Percentiles rank a stretch among this genome's conserved stretches.
phyloP scores from a whole-genome alignment of 2,113 vertebrate genomes.

The Dolichotis patagonum region DNA sequence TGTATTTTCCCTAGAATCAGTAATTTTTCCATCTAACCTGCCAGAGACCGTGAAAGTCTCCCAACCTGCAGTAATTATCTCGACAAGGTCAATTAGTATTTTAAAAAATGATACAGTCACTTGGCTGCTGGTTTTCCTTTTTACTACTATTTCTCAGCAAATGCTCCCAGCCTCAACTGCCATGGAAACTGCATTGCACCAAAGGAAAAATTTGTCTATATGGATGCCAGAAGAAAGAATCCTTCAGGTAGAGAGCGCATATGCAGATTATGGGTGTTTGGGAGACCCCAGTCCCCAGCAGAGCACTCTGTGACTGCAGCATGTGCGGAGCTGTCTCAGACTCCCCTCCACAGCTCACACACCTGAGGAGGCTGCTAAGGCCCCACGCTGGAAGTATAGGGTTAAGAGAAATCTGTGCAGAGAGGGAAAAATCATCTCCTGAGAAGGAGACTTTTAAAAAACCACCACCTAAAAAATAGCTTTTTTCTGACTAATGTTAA shows the following conservation, averaged over 20 bases:
- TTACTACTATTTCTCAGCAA: slow-evolving; percentile 83
- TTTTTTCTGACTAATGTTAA: slow-evolving; percentile 44
- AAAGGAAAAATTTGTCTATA: slow-evolving; percentile 74
- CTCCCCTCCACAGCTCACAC: slow-evolving; percentile 17
- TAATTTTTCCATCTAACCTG: slow-evolving; percentile 79
- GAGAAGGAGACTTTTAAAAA: slow-evolving; percentile 48
- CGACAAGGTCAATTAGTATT: slow-evolving; percentile 87
- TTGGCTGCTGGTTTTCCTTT: slow-evolving; percentile 82
- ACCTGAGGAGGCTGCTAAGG: slow-evolving; percentile 59
- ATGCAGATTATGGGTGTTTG: slow-evolving; percentile 52
- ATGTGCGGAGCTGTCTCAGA: background rate
- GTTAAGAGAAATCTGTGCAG: slow-evolving; percentile 43
- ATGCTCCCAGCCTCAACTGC: slow-evolving; percentile 78
- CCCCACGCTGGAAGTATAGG: slow-evolving; percentile 57
- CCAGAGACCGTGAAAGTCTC: slow-evolving; percentile 78
- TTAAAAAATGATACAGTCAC: slow-evolving; percentile 78
- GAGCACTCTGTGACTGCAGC: background rate
- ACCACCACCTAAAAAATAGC: background rate
- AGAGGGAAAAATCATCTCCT: slow-evolving; percentile 27
- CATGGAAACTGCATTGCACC: slow-evolving; percentile 85
- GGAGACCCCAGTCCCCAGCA: slow-evolving; percentile 59
- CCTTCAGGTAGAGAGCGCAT: slow-evolving; percentile 31
- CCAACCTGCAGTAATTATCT: slow-evolving; percentile 86
- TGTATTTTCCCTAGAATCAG: slow-evolving; percentile 68
- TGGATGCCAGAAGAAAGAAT: slow-evolving; percentile 79